Evolutionary conservation across 2,888 invertebrate genomes (phyloP).

Genomic region (Petrophora chlorosata): DNA sequence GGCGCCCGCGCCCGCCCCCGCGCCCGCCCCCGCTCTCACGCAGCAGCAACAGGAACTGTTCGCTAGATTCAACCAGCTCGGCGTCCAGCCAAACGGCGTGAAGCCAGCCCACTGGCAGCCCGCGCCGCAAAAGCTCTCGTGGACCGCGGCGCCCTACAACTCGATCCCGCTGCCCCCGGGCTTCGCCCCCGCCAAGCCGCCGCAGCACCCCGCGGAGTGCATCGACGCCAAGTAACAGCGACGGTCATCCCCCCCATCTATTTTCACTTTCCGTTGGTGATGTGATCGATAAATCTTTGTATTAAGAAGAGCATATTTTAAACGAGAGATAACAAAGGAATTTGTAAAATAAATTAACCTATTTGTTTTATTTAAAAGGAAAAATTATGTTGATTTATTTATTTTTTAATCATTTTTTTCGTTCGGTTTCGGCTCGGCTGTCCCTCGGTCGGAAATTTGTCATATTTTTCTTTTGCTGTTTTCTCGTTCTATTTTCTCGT

Average conservation of each 20-base stretch:
- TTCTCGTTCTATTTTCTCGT: conserved; percentile 48
- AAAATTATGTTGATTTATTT: conserved; percentile 59
- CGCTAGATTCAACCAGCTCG: conserved; percentile 64
- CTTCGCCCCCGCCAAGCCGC: conserved; percentile 71
- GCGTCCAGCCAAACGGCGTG: conserved; percentile 48
- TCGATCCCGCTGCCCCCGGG: conserved; percentile 74
- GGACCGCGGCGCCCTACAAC: conserved; percentile 47
- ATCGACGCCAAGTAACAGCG: conserved; percentile 78
- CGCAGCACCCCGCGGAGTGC: conserved; percentile 74
- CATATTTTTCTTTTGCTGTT: conserved; percentile 61
- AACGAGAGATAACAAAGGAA: conserved; percentile 83
- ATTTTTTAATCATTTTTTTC: conserved; percentile 40
- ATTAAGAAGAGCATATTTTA: conserved; percentile 82
- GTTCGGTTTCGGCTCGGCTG: conserved; percentile 45
- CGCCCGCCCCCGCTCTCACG: conserved; percentile 34
- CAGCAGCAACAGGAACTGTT: conserved; percentile 70
- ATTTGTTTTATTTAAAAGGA: conserved; percentile 80
- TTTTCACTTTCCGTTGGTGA: conserved; percentile 66
- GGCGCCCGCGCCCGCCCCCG: conserved; percentile 33
- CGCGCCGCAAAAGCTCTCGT: conserved; percentile 44
- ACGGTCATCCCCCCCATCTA: not conserved
- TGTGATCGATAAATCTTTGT: conserved; percentile 82
- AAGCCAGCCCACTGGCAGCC: conserved; percentile 33
- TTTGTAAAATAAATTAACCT: conserved; percentile 83
- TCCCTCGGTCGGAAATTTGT: conserved; percentile 52